A percentile compares a stretch with the other conserved stretches of the same genome.
Conservation (phyloP, 2,797 vertebrate species). For the Mycteria americana region DNA sequence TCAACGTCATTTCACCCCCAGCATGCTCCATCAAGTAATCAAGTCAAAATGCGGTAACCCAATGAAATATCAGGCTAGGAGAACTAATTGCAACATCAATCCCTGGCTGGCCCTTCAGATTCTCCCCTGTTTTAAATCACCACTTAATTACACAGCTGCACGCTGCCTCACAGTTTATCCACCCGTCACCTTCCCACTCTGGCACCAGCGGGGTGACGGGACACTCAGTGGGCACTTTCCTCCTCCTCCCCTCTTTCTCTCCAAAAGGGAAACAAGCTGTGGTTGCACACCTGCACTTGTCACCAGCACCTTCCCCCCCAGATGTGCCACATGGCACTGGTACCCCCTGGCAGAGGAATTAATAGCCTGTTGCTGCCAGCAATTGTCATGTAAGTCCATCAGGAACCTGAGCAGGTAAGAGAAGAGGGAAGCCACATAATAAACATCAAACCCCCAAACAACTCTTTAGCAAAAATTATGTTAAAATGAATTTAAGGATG, state of each 20-base stretch:
- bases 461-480: background rate
- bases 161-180: background rate
- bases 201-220: background rate
- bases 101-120: background rate
- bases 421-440: background rate
- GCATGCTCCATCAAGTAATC: background rate
- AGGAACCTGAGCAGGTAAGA: background rate
- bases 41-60: background rate
- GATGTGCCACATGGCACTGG: background rate
- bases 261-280: background rate
- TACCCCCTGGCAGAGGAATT: background rate
- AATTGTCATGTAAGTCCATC: background rate
- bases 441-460: background rate
- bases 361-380: background rate
- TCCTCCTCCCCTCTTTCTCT: background rate
- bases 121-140: background rate
- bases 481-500: background rate
- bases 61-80: background rate
- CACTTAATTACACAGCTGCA: slow-evolving; percentile 10
- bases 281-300: background rate
- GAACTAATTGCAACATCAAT: background rate
- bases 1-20: background rate
- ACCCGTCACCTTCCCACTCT: background rate
- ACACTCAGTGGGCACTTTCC: background rate
- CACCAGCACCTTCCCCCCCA: background rate